These are phyloP conservation scores for Pangasius sanitwongsei DNA, from an alignment of 2,797 vertebrate genomes.

Conservation along the genomic window DNA sequence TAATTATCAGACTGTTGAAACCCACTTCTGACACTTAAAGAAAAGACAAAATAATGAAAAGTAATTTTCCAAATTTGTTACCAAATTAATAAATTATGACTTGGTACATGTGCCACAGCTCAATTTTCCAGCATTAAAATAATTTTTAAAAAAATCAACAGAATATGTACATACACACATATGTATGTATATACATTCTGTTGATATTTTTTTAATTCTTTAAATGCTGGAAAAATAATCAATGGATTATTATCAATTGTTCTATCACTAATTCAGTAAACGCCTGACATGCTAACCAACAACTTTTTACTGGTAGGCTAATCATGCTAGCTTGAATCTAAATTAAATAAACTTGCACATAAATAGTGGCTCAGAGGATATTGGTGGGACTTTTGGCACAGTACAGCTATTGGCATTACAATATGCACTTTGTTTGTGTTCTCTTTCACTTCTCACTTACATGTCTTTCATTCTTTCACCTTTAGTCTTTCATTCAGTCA, in stretches of 20 bases:
- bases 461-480: not conserved
- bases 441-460: not conserved
- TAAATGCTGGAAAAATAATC: too few relatives aligned
- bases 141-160: too few relatives aligned
- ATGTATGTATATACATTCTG: too few relatives aligned
- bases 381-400: not conserved
- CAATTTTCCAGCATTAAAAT: not conserved
- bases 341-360: not conserved
- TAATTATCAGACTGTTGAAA: not conserved
- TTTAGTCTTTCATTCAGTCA: not conserved
- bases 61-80: not conserved
- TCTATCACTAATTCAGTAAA: too few relatives aligned
- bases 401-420: conserved; percentile 1
- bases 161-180: too few relatives aligned
- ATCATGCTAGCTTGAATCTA: not conserved
- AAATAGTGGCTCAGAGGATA: not conserved
- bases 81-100: not conserved
- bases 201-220: too few relatives aligned
- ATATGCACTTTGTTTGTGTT: not conserved
- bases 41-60: not conserved
- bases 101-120: not conserved
- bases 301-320: not conserved
- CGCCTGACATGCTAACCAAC: not conserved
- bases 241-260: too few relatives aligned
- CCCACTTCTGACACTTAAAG: not conserved